Conservation (phyloP, 2,888 invertebrate species). For the Dyspetes luteomarginatus region DNA sequence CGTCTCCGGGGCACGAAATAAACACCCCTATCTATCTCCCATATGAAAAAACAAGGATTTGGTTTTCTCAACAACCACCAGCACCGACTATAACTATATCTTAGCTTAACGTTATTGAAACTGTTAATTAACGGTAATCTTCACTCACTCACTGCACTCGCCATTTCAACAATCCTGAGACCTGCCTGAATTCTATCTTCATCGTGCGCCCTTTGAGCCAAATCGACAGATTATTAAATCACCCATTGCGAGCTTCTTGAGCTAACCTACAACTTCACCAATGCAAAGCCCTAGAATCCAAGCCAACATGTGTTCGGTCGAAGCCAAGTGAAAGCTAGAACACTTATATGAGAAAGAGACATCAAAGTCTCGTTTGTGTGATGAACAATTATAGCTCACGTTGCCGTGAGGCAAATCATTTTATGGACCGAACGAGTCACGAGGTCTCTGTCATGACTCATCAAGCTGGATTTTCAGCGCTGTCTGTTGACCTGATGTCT, state of each 20-base stretch:
- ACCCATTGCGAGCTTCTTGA: background rate
- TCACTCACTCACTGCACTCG: background rate
- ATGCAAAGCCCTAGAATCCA: background rate
- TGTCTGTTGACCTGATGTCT: background rate
- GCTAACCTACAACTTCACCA: background rate
- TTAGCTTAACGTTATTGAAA: conserved; percentile 41
- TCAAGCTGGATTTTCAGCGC: background rate
- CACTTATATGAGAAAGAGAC: background rate
- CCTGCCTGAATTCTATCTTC: background rate
- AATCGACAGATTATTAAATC: conserved; percentile 37
- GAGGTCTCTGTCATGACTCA: background rate
- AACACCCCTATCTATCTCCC: background rate
- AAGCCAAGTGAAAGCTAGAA: background rate
- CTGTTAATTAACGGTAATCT: too few relatives aligned
- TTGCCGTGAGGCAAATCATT: background rate
- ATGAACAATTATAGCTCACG: background rate
- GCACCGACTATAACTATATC: conserved; percentile 3
- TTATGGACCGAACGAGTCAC: background rate
- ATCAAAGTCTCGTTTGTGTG: background rate
- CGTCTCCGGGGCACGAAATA: background rate
- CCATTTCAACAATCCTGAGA: background rate
- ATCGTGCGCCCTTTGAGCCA: conserved; percentile 27
- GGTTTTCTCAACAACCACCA: conserved; percentile 44
- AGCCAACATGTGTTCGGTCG: conserved; percentile 13
- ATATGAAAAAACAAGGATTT: conserved; percentile 36